A percentile compares a stretch with the other conserved stretches of the same genome.
These are phyloP conservation scores for Desmodus rotundus DNA, from an alignment of 2,113 vertebrate species.

Conservation along the genomic window DNA sequence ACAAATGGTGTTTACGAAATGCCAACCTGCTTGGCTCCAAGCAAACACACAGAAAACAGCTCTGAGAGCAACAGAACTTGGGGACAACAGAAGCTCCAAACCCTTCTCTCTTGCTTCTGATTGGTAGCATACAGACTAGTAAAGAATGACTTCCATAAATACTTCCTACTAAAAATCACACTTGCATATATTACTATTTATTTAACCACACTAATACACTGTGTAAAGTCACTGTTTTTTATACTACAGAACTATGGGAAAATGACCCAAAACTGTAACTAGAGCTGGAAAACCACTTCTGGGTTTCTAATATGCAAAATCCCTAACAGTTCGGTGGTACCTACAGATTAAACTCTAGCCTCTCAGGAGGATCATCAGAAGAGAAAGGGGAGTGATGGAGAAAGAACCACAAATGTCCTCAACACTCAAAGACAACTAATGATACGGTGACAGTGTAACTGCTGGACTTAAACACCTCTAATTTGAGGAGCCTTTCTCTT, in stretches of 20 bases:
- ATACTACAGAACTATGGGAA: background rate
- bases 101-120: background rate
- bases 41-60: conserved; percentile 41
- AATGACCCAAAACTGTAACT: background rate
- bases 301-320: background rate
- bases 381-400: background rate
- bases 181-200: background rate
- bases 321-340: background rate
- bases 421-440: background rate
- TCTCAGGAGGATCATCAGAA: background rate
- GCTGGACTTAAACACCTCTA: background rate
- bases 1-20: background rate
- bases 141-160: background rate
- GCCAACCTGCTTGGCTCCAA: background rate
- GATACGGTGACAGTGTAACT: background rate
- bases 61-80: conserved; percentile 27
- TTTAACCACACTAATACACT: background rate
- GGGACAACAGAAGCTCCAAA: conserved; percentile 2
- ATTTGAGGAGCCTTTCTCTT: background rate
- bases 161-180: conserved; percentile 9
- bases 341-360: background rate
- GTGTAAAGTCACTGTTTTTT: conserved; percentile 12
- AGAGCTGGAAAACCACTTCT: background rate
- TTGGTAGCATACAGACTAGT: background rate
- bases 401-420: background rate